Evolutionary conservation across 2,797 vertebrate species (phyloP).

Genomic region (Mormyrus hasselquistii): DNA sequence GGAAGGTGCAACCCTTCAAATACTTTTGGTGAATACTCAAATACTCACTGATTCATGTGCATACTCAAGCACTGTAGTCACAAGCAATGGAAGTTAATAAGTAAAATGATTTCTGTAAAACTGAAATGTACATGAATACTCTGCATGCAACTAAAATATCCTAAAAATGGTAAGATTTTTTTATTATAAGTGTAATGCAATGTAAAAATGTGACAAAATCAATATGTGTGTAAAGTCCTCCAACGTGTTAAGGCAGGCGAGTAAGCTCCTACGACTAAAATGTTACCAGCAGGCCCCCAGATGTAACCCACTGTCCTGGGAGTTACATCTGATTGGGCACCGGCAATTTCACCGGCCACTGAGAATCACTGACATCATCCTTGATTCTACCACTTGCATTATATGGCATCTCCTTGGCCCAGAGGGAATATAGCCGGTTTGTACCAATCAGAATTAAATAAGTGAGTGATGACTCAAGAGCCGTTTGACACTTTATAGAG

Average conservation of each 20-base stretch:
- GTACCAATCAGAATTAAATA: background rate
- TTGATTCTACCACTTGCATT: background rate
- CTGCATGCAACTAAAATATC: background rate
- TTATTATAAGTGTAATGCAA: background rate
- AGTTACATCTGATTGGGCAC: background rate
- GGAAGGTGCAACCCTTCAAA: background rate
- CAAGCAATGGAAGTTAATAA: background rate
- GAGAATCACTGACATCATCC: background rate
- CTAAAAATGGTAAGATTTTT: background rate
- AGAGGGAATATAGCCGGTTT: background rate
- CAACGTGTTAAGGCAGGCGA: background rate
- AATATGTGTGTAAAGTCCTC: background rate
- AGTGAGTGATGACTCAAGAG: background rate
- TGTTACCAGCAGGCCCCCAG: background rate
- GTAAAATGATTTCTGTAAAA: background rate
- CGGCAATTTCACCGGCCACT: background rate
- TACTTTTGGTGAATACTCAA: background rate
- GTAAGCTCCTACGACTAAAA: background rate
- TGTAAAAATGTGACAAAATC: background rate
- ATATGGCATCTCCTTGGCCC: background rate
- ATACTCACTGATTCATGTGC: background rate
- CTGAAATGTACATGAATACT: background rate
- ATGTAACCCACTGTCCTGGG: background rate
- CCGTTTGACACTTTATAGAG: background rate
- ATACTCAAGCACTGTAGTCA: background rate